Evolutionary conservation across 2,113 vertebrate species (phyloP), one percentile per base, ranked within the genome.

Genomic region (Eleginops maclovinus): DNA sequence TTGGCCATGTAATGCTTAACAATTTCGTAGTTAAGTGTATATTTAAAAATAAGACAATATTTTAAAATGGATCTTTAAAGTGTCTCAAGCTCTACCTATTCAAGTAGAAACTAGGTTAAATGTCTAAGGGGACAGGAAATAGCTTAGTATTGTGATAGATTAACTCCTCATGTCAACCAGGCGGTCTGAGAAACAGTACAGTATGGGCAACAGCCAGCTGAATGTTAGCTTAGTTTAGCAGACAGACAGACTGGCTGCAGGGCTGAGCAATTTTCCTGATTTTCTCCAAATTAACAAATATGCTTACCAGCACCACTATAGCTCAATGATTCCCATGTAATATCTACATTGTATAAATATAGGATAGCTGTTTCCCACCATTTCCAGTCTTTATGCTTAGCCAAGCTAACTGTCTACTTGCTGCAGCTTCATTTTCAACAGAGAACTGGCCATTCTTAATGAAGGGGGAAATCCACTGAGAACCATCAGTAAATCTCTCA

Each of bases 51-150:
- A 2, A 46, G 4, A 4, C 54, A 9, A 4, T 1, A 59, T 36
- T n/a, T 19, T 2, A 17, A 24, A 55, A 26, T 24, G 17, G 9
- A 58, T 19, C 2, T 56, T 56, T 26, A 41, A 60, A 50, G 44
- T 72, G 16, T 46, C 16, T 22, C 73, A 60, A 49, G 46, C 58
- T 72, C 66, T 66, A 43, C 31, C 31, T 60, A 28, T 46, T 47
- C 1, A 31, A 55, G 24, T 73, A 87, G 75, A 77, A 85, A 88
- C 71, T 80, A 47, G 59, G 54, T 80, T 66, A 85, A 89, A 88
- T 84, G 82, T 80, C 55, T 77, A 70, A 80, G 63, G 75, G 78
- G 75, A 80, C 79, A n/a, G 28, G 64, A 81, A 71, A 59, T 73
- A 44, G 46, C 15, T 16, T 36, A 22, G 26, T 17, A 22, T 41